These are phyloP conservation scores for Muricea muricata DNA, from an alignment of 92 coral and sea anemone genomes.

Conservation along the genomic window DNA sequence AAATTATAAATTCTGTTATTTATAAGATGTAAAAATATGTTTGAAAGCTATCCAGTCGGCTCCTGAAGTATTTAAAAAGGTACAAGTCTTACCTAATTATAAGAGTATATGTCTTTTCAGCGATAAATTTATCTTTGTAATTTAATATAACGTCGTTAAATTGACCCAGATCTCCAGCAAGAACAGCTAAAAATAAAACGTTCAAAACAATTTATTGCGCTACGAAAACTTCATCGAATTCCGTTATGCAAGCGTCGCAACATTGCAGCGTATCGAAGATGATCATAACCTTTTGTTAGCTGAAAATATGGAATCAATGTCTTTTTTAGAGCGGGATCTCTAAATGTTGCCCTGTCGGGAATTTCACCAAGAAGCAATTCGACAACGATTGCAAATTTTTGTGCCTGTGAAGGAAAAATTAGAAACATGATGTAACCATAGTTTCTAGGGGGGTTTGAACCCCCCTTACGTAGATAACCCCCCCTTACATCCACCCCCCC, in stretches of 20 bases:
- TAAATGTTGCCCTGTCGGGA: conserved; percentile 95
- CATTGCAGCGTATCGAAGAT: not conserved
- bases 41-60: too few species aligned
- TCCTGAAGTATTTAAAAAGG: not conserved
- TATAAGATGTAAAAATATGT: too few species aligned
- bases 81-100: conserved; percentile 75
- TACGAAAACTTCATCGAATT: too few species aligned
- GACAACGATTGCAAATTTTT: conserved; percentile 97
- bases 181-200: conserved; percentile 73
- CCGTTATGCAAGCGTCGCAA: too few species aligned
- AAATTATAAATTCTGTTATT: too few species aligned
- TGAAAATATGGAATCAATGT: conserved; percentile 97
- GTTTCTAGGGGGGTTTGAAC: too few species aligned
- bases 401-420: conserved; percentile 71
- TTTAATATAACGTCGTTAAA: conserved; percentile 93
- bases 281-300: conserved; percentile 82
- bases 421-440: too few species aligned
- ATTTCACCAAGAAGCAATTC: conserved; percentile 96
- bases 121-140: conserved; percentile 89
- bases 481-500: too few species aligned
- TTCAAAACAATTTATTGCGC: not conserved
- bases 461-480: too few species aligned
- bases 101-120: conserved; percentile 92
- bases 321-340: conserved; percentile 92
- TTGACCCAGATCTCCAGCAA: conserved; percentile 94